These are phyloP conservation scores for Caracal caracal DNA, from an alignment of 2,113 vertebrate species.

Conservation along the genomic window DNA sequence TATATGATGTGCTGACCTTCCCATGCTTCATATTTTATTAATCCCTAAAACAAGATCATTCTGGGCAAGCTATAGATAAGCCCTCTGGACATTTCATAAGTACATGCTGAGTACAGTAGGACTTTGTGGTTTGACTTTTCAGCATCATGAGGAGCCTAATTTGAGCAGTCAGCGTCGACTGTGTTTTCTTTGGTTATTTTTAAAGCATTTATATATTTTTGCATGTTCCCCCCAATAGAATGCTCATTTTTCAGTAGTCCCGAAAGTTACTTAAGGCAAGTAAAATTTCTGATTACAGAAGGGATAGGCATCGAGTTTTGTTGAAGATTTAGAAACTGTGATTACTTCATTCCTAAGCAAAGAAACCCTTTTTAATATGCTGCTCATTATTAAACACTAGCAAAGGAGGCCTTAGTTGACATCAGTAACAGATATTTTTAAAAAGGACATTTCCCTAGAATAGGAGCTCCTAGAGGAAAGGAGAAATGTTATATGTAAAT, in stretches of 20 bases:
- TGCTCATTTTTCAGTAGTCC: not conserved
- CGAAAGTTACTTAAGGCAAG: not conserved
- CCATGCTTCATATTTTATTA: constrained; percentile 9
- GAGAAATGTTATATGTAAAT: not conserved
- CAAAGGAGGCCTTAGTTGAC: not conserved
- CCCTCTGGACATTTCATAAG: not conserved
- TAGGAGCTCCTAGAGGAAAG: not conserved
- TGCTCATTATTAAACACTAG: not conserved
- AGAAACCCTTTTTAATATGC: constrained; percentile 2
- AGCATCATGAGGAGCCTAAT: not conserved
- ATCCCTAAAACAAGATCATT: constrained; percentile 22
- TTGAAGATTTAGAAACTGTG: constrained; percentile 8
- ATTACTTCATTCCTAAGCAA: not conserved
- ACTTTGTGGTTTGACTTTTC: not conserved
- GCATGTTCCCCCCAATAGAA: not conserved
- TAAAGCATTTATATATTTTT: constrained; percentile 19
- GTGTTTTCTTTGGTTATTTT: constrained; percentile 22
- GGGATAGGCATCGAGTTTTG: not conserved
- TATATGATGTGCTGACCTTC: not conserved
- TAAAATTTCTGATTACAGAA: not conserved
- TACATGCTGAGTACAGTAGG: not conserved
- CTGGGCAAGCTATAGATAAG: not conserved
- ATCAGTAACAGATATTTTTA: not conserved
- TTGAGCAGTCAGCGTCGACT: not conserved
- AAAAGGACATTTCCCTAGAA: not conserved